Base-by-base conservation (phyloP, 2,113 vertebrate genomes). In the Dromiciops gliroides region DNA sequence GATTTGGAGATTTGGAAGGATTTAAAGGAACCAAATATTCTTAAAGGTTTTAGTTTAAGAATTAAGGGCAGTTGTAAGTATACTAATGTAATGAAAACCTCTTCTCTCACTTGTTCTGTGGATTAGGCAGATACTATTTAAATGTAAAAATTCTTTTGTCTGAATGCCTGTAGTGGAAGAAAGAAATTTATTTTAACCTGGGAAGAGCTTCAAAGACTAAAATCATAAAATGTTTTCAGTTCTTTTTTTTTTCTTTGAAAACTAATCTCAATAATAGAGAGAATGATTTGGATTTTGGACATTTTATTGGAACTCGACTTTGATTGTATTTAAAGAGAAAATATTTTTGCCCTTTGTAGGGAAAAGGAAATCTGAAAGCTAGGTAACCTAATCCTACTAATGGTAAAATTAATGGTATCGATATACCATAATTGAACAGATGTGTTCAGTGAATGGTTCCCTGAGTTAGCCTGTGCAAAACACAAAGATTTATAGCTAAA, bases 371-470 rank as follows among this genome's bases (percentile, higher is more conserved):
- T 83, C 67, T 44, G n/a, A 12, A 95, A 91, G 89, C 75, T 48
- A 48, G 83, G 11, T 83, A 31, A 22, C 95, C 97, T 97, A 94
- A 94, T 97, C 95, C 95, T 96, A 52, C 89, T 93, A 91, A 97
- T 97, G 92, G 94, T 97, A 90, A 37, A 93, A 83, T 9, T 90
- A 88, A 91, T 90, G 93, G 94, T 90, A 19, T 93, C 93, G 51
- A 8, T 91, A 19, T 19, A 2, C 67, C 19, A 83, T 8, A 83
- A 83, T 83, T 23, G 67, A 83, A 83, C n/a, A 83, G 67, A 83
- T 44, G 67, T 83, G 67, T 83, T 83, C 67, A 44, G 5, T 44
- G 67, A 44, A 83, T 83, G 67, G 16, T 83, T 83, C n/a, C 7
- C 50, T 37, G 90, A 52, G 52, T 24, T 51, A 44, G 0, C 0